Evolutionary conservation across 2,888 invertebrate genomes (phyloP).

Genomic region (Watsonalla cultraria): DNA sequence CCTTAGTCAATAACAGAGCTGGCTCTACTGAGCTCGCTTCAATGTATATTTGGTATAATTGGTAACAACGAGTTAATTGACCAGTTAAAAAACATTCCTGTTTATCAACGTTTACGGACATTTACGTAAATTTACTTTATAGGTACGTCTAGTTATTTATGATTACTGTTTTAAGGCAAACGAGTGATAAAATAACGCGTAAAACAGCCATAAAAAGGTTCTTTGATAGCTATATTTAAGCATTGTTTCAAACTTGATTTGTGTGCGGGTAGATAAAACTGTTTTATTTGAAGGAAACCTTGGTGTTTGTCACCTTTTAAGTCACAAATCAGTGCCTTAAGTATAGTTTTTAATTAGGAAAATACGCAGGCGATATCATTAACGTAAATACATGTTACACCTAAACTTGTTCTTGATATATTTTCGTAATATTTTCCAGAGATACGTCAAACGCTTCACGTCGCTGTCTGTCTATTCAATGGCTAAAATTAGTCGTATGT

Average conservation of each 20-base stretch:
- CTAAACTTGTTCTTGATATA: constrained; percentile 11
- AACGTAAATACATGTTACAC: too few relatives aligned
- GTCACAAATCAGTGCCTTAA: too few relatives aligned
- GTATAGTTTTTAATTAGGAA: too few relatives aligned
- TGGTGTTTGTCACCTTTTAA: too few relatives aligned
- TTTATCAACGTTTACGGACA: constrained; percentile 34
- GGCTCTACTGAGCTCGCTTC: constrained; percentile 39
- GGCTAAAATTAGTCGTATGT: constrained; percentile 32
- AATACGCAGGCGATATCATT: too few relatives aligned
- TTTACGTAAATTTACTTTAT: constrained; percentile 13
- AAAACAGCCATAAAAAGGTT: neutral
- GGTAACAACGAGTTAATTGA: constrained; percentile 42
- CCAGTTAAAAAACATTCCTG: constrained; percentile 51
- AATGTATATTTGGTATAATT: constrained; percentile 57
- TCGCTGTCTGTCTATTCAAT: constrained; percentile 14
- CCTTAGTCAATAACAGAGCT: constrained; percentile 26
- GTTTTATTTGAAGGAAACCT: too few relatives aligned
- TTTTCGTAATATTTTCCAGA: constrained; percentile 5
- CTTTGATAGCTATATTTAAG: too few relatives aligned
- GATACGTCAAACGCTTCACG: constrained; percentile 3
- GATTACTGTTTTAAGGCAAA: constrained; percentile 33
- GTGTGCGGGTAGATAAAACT: too few relatives aligned
- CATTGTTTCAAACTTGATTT: too few relatives aligned
- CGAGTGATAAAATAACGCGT: constrained; percentile 23
- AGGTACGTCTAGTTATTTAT: constrained; percentile 14